Evolutionary conservation across 2,797 vertebrate genomes (phyloP).

Genomic region (Streptopelia turtur): DNA sequence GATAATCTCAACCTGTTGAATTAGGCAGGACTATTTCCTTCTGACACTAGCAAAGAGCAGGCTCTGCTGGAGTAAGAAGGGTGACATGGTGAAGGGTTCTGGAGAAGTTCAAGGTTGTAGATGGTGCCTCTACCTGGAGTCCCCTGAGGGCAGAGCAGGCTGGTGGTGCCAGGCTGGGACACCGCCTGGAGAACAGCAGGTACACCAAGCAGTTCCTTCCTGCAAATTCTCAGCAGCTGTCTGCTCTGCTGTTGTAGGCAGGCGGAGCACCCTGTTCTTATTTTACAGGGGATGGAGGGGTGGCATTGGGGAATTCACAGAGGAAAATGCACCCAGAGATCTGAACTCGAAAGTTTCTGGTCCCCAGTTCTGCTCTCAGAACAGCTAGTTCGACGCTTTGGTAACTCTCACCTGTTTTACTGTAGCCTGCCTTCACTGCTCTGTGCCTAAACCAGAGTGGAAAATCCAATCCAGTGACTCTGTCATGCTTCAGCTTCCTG

Average conservation of each 20-base stretch:
- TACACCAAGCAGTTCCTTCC: background rate
- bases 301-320: background rate
- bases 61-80: background rate
- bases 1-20: background rate
- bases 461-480: background rate
- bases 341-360: background rate
- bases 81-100: background rate
- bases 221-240: background rate
- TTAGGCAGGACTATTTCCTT: background rate
- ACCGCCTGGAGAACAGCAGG: rapidly evolving
- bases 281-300: background rate
- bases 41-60: background rate
- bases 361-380: background rate
- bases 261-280: background rate
- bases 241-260: background rate
- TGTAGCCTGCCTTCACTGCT: background rate
- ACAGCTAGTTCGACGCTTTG: background rate
- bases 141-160: background rate
- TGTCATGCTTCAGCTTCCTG: slow-evolving; percentile 17
- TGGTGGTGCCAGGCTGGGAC: background rate
- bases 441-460: background rate
- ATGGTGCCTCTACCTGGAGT: background rate
- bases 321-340: background rate
- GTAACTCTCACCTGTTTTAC: background rate
- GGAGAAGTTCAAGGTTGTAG: background rate